Conservation (phyloP, 2,797 vertebrate genomes). For the Clarias pachynema region DNA sequence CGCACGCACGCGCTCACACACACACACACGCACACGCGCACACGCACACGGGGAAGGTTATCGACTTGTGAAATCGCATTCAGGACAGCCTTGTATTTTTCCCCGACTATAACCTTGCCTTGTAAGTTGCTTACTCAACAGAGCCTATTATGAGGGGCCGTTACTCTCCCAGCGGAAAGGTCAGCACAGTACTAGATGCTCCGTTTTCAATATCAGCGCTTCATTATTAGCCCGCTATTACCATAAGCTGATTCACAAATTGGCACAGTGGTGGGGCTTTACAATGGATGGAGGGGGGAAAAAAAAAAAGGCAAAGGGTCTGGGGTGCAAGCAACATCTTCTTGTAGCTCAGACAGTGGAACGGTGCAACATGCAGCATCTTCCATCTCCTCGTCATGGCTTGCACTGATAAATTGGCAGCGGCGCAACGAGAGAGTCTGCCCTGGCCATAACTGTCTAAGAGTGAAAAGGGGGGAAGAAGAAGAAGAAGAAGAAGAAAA, state of each 20-base stretch:
- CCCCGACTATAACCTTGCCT: conserved; percentile 69
- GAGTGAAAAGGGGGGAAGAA: conserved; percentile 8
- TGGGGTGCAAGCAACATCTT: conserved; percentile 58
- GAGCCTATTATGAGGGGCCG: conserved; percentile 72
- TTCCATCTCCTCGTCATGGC: conserved; percentile 51
- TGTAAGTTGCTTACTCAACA: conserved; percentile 82
- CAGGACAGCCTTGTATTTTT: conserved; percentile 66
- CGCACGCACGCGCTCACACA: conserved; percentile 47
- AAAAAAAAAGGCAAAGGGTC: neutral
- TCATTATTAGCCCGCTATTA: conserved; percentile 74
- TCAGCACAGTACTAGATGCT: conserved; percentile 67
- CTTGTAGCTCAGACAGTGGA: conserved; percentile 45
- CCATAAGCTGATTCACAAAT: conserved; percentile 77
- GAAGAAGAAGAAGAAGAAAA: neutral
- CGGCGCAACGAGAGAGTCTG: conserved; percentile 48
- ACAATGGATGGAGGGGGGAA: conserved; percentile 16
- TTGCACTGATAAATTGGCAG: conserved; percentile 69
- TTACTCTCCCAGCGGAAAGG: conserved; percentile 73
- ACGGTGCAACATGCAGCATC: conserved; percentile 50
- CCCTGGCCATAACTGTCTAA: conserved; percentile 20
- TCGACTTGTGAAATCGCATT: conserved; percentile 76
- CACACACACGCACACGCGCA: conserved; percentile 42
- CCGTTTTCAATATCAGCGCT: conserved; percentile 68
- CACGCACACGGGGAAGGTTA: conserved; percentile 63
- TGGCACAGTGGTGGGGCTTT: conserved; percentile 49